Evolutionary conservation across 2,797 vertebrate genomes (phyloP).

Genomic region (Phaenicophaeus curvirostris): DNA sequence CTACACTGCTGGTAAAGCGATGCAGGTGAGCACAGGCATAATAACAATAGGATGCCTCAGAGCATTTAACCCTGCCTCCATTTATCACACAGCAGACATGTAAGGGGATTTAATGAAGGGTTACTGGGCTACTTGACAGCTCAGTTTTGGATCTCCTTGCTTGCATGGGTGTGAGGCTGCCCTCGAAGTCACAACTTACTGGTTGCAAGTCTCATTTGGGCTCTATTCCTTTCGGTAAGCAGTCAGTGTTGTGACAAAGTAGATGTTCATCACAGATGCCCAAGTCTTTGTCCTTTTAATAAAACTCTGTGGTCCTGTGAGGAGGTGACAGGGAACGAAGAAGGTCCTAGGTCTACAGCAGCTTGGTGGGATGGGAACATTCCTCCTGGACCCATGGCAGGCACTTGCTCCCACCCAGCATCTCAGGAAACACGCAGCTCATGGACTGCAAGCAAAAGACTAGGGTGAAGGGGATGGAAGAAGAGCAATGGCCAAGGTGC

Average conservation of each 20-base stretch:
- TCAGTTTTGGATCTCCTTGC: neutral
- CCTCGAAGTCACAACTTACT: neutral
- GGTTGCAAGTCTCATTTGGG: neutral
- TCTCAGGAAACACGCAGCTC: rapidly evolving
- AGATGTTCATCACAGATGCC: neutral
- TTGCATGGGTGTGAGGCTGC: neutral
- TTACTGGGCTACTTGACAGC: neutral
- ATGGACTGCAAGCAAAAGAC: neutral
- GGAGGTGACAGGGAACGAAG: neutral
- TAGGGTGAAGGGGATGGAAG: neutral
- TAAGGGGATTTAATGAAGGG: neutral
- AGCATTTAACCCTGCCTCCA: neutral
- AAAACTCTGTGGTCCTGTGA: neutral
- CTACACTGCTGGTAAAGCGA: neutral
- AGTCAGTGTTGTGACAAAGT: neutral
- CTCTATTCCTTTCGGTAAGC: neutral
- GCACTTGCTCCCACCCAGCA: rapidly evolving
- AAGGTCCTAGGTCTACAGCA: neutral
- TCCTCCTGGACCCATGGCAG: neutral
- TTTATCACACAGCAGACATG: neutral
- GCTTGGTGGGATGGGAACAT: neutral
- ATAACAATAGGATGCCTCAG: neutral
- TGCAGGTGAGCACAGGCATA: neutral
- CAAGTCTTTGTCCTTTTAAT: neutral
- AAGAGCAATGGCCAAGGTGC: rapidly evolving